Base-by-base conservation (phyloP, 2,888 invertebrate species). In the Lomographa bimaculata region DNA sequence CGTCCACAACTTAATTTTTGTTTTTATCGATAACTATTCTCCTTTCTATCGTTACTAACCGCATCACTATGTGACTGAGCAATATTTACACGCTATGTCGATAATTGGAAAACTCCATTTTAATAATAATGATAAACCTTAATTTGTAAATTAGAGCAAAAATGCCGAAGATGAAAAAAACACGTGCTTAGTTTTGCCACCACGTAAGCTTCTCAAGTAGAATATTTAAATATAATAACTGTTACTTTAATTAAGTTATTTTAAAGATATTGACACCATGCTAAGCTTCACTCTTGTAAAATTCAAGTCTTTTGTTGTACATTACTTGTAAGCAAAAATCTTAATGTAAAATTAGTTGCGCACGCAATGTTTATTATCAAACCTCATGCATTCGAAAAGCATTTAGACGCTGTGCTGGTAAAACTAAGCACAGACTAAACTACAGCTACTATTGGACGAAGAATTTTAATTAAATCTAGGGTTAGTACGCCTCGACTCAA, bases 401-500 rank as follows among this genome's bases (percentile, higher is more conserved):
- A 44, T 38, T 36, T 29, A 45, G 36, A 30, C 21, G 21, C 32
- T 49, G 71, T 70, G 69, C 60, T 72, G 76, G 76, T 64, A 79
- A 78, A 78, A 76, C 76, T 79, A 82, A 80, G 78, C 79, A 76
- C 73, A 59, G 56, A 65, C 64, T 52, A 69, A 58, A 53, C 85
- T 85, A 85, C 77, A 46, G 59, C 85, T 84, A 84, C 79, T 45
- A 64, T 79, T 86, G 87, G 86, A 86, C 86, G 86, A 86, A 83
- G 71, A 80, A 67, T 75, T 76, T 59, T 78, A 75, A 77, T 73
- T 71, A 74, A 71, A 71, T 62, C 60, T 70, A 51, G 60, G 67
- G 68, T 78, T 77, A 80, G 71, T 60, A 44, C 57, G 53, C 51
- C 50, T 56, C 48, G 66, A 62, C 50, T 64, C 59, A 63, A 68